These are phyloP conservation scores for Sinodicranocentrus sp. DNA, from an alignment of 2,888 invertebrate genomes.

Conservation along the genomic window DNA sequence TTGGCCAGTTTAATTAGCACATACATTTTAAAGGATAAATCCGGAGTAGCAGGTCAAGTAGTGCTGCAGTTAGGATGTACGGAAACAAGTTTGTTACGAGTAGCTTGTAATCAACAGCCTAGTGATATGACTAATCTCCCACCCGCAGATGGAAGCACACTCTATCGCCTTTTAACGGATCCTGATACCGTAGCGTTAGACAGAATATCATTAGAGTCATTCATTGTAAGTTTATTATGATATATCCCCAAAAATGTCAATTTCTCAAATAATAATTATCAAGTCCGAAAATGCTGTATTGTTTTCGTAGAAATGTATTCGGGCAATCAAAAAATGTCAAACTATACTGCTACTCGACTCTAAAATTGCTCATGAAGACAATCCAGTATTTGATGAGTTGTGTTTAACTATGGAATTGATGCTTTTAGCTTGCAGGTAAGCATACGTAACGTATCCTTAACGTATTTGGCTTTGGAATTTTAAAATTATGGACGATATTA, in stretches of 20 bases:
- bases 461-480: not conserved
- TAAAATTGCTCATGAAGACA: constrained; percentile 77
- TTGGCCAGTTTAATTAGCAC: constrained; percentile 81
- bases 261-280: too few relatives aligned
- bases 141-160: constrained; percentile 81
- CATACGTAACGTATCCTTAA: not conserved
- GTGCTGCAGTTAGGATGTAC: constrained; percentile 82
- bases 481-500: too few relatives aligned
- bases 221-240: constrained; percentile 80
- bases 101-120: constrained; percentile 80
- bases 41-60: constrained; percentile 80
- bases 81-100: constrained; percentile 81
- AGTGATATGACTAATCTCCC: constrained; percentile 81
- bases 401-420: constrained; percentile 83
- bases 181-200: constrained; percentile 83
- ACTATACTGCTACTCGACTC: constrained; percentile 79
- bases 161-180: constrained; percentile 82
- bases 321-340: constrained; percentile 81
- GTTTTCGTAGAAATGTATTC: constrained; percentile 80
- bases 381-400: constrained; percentile 81
- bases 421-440: constrained; percentile 81
- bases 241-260: too few relatives aligned
- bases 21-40: constrained; percentile 81
- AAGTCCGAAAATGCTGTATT: too few relatives aligned
- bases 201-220: constrained; percentile 81